Evolutionary conservation across 2,888 invertebrate species (phyloP).

Genomic region (Crocallis elinguaria): DNA sequence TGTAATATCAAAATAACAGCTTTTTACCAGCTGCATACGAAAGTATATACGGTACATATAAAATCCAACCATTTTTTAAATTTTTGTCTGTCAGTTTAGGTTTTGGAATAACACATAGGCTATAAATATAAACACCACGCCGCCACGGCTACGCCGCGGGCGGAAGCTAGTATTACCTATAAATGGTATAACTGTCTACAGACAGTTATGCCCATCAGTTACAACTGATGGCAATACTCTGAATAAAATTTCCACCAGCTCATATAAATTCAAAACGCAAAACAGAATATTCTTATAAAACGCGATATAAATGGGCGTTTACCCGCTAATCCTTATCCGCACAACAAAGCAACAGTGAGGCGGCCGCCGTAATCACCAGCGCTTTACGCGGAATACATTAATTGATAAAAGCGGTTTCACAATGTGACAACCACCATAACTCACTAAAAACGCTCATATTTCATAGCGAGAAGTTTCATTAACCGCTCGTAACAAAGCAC

Average conservation of each 20-base stretch:
- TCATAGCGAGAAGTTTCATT: constrained; percentile 63
- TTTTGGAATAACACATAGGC: too few species aligned
- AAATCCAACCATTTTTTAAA: too few species aligned
- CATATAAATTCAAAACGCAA: constrained; percentile 22
- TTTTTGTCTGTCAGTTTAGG: too few species aligned
- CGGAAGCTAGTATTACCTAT: too few species aligned
- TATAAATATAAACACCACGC: too few species aligned
- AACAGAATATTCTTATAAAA: constrained; percentile 48
- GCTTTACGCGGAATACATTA: constrained; percentile 65
- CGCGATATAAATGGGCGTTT: constrained; percentile 46
- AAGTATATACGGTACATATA: too few species aligned
- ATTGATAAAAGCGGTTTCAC: constrained; percentile 68
- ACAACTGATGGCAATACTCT: neutral
- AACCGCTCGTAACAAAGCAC: constrained; percentile 46
- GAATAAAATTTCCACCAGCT: constrained; percentile 12
- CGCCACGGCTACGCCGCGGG: too few species aligned
- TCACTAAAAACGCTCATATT: constrained; percentile 63
- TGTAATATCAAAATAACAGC: too few species aligned
- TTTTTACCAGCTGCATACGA: too few species aligned
- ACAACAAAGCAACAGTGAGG: constrained; percentile 39
- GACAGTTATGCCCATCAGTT: too few species aligned
- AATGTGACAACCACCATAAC: constrained; percentile 62
- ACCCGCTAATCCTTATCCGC: constrained; percentile 47
- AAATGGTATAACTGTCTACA: too few species aligned
- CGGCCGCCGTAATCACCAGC: constrained; percentile 39